Conservation (phyloP, 2,113 vertebrate genomes). For the Etheostoma cragini region DNA sequence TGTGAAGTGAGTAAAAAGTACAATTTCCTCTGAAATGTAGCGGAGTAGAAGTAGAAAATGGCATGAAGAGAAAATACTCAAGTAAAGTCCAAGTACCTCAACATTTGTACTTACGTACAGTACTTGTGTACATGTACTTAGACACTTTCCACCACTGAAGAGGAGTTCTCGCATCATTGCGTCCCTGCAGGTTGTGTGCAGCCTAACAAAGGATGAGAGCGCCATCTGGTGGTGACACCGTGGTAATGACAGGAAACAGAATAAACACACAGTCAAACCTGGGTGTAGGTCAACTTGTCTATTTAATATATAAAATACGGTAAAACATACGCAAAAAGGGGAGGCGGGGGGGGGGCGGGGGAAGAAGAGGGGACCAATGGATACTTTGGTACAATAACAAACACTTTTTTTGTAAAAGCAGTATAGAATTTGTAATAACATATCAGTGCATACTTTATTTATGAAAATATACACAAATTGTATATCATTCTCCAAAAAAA, state of each 20-base stretch:
- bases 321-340: conserved; percentile 88
- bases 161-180: background rate
- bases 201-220: background rate
- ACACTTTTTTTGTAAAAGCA: conserved; percentile 94
- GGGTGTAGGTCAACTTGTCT: conserved; percentile 87
- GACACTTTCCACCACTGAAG: too few relatives aligned
- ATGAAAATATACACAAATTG: conserved; percentile 97
- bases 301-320: conserved; percentile 91
- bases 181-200: background rate
- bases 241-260: background rate
- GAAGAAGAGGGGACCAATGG: conserved; percentile 89
- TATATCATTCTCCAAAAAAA: conserved; percentile 93
- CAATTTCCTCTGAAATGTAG: too few relatives aligned
- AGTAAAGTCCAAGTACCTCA: too few relatives aligned
- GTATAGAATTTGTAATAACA: conserved; percentile 94
- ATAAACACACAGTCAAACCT: conserved; percentile 56
- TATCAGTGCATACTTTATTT: conserved; percentile 97
- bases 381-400: conserved; percentile 95
- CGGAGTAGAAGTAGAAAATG: too few relatives aligned
- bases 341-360: conserved; percentile 77
- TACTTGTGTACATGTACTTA: too few relatives aligned
- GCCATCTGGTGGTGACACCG: conserved; percentile 51
- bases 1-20: too few relatives aligned
- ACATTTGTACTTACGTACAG: too few relatives aligned
- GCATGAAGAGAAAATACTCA: too few relatives aligned